Base-by-base conservation (phyloP, 2,113 vertebrate genomes). In the Proterorhinus semilunaris region DNA sequence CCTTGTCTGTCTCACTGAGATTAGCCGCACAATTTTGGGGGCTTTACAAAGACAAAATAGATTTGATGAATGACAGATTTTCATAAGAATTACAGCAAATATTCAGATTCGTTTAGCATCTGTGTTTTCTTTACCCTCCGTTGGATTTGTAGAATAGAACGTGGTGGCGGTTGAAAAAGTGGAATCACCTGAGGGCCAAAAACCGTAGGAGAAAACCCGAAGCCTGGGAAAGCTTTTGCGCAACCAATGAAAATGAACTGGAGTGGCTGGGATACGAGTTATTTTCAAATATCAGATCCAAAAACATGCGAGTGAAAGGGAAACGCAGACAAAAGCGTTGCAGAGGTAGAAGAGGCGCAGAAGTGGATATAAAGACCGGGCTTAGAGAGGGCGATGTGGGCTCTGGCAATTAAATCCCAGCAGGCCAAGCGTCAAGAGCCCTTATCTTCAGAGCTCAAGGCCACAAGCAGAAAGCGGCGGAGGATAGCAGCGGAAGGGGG, bases 361-460 rank as follows among this genome's bases (percentile, higher is more conserved):
- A 76, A 69, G 42, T 61, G 72, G 75, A 82, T 78, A 75, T 44
- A 45, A 61, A 78, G 80, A 62, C 68, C 77, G 52, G 50, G 83
- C 71, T 78, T 75, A 68, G 50, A 70, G 61, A 79, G 70, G 71
- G 46, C 81, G 72, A 84, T 83, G 82, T 72, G 70, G 80, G 72
- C 62, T 81, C 81, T 61, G 15, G 69, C 79, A 85, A 87, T 91
- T 84, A 91, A 88, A 86, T 83, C 78, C 83, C 80, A 12, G 79
- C 82, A 69, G 79, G 76, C 79, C 75, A 45, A 59, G 80, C 79
- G 72, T 90, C 82, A 88, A 87, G 87, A 87, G 88, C 71, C 67
- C 80, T 90, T 89, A 82, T 89, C 82, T 84, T 83, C 71, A 85
- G 76, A 85, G 69, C 74, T 66, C 54, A 83, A 88, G 78, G 77